Base-by-base conservation (phyloP, 2,888 invertebrate species). In the Deilephila elpenor region DNA sequence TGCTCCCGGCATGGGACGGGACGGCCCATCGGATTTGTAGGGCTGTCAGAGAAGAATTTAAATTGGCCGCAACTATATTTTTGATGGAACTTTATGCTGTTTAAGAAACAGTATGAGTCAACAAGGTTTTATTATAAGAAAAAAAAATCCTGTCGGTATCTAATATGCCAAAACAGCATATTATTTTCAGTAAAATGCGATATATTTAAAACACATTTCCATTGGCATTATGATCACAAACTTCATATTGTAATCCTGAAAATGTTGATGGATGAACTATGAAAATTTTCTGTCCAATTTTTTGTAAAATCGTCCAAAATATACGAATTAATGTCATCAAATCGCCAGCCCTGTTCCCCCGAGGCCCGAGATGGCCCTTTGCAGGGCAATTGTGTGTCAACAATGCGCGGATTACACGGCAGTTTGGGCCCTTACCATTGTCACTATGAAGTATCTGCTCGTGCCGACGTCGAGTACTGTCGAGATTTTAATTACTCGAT, bases 381-480 rank as follows among this genome's bases (percentile, higher is more conserved):
- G 78, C 80, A 78, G 76, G 80, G 75, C 78, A 74, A 78, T 80
- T 78, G 78, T 78, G 77, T 62, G 19, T 72, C 72, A 59, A 79
- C 79, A 78, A 78, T 75, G 62, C 34, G 17, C 29, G 79, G 80
- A 79, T 80, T 79, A 80, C 73, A 74, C 62, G 71, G 34, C 75
- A 74, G 77, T 76, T 53, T 76, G 77, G 74, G 32, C 62, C 75
- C 73, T 70, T 73, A 72, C 71, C 71, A 76, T 78, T 78, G 78
- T 76, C 37, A 34, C 72, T 70, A 14, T 74, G 73, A 59, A 64
- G 71, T 70, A 59, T 37, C 19, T 59, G 59, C 32, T 67, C 51
- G 74, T 53, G 25, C 67, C 32, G 20, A 29, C 19, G 53, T 62
- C 64, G 72, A 72, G 72, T 37, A 34, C 59, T 29, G 62, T 34